Evolutionary conservation across 2,113 vertebrate species (phyloP), one percentile per base, ranked within the genome.

Genomic region (Bufo gargarizans): DNA sequence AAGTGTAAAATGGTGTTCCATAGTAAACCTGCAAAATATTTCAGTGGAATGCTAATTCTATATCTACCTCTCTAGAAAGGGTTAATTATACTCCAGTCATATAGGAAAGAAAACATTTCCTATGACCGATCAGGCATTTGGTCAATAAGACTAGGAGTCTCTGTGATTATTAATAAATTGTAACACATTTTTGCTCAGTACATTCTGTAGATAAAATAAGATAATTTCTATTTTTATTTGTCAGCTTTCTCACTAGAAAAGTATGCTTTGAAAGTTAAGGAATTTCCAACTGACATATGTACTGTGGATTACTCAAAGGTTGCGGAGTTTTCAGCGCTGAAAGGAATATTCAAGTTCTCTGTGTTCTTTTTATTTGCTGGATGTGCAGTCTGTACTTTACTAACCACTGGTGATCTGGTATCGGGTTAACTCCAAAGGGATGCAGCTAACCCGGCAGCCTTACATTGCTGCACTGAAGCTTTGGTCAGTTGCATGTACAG

Each of bases 191-290:
- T 69, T 67, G 61, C 61, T 69, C 81, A 53, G 61, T 6, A 67
- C 61, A 83, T 69, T 69, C 67, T 55, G 50, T 72, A 84, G 50
- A 69, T 83, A 83, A 83, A 50, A 22, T 67, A 50, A 22, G n/a
- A 17, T 4, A 49, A 50, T 69, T 67, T 83, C 47, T 83, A 50
- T 83, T 83, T 69, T 83, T 50, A 82, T 65, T 69, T n/a, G 3
- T 59, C 3, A 12, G 20, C 69, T 83, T 83, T 53, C 81, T 69
- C 81, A 82, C 20, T 69, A 67, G 47, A 53, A 83, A 83, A 83
- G 47, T 69, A 82, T 82, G 80, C 80, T 83, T 83, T 83, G 63
- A 83, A 83, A 69, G 53, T 69, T 50, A 69, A 83, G 69, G 63
- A 83, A 67, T 69, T 69, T 83, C 16, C 10, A 67, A 22, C 81